These are phyloP conservation scores for Xenopus tropicalis DNA, from an alignment of 2,113 vertebrate genomes.

Conservation along the genomic window UCB_Xtro_10.0 CM004450.2:9531001-9531500, in stretches of 20 bases:
- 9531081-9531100: neutral
- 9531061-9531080: too few relatives aligned
- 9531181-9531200: too few relatives aligned
- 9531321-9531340: neutral
- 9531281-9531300: neutral
- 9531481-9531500: neutral
- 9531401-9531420: neutral
- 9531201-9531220: neutral
- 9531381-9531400: neutral
- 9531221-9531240: too few relatives aligned
- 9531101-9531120: neutral
- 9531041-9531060: too few relatives aligned
- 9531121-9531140: neutral
- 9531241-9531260: neutral
- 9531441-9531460: neutral
- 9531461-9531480: neutral
- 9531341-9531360: too few relatives aligned
- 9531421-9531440: slow-evolving; percentile 45
- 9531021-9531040: too few relatives aligned
- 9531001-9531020: neutral
- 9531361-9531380: neutral
- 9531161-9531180: neutral
- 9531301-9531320: neutral
- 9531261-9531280: neutral
- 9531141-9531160: neutral